A percentile compares a stretch with the other conserved stretches of the same genome.
These are phyloP conservation scores for Mohoua ochrocephala DNA, from an alignment of 2,113 vertebrate genomes.

Conservation along the genomic window DNA sequence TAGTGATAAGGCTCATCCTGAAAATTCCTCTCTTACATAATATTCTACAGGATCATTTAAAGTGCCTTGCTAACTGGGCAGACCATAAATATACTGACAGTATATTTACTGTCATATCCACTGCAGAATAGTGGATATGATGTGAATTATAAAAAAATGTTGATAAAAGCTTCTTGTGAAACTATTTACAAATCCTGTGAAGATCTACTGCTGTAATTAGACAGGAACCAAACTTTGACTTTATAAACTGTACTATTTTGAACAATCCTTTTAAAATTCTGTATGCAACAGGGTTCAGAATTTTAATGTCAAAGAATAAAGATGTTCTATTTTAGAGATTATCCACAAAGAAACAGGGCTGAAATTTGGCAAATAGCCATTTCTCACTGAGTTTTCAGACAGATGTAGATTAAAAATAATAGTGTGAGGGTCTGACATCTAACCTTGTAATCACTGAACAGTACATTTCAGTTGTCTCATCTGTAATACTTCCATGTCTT, in stretches of 20 bases:
- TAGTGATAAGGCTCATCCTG: background rate
- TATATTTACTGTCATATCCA: too few species aligned
- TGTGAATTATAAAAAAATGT: background rate
- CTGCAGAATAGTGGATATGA: background rate
- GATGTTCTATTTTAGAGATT: background rate
- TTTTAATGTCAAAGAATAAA: background rate
- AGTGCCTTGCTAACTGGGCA: background rate
- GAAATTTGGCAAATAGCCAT: background rate
- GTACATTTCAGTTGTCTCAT: background rate
- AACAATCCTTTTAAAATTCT: background rate
- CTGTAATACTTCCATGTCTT: background rate
- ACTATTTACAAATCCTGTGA: background rate
- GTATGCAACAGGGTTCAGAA: background rate
- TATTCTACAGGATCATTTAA: background rate
- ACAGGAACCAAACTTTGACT: background rate
- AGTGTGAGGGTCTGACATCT: background rate
- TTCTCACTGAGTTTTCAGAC: background rate
- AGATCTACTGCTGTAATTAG: background rate
- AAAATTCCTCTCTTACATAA: background rate
- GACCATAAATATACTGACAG: background rate
- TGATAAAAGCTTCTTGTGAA: background rate
- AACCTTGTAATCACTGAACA: background rate
- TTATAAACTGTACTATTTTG: background rate
- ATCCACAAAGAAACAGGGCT: background rate
- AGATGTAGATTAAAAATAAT: background rate